Conservation (phyloP, 2,113 vertebrate species). For the Phasianus colchicus region DNA sequence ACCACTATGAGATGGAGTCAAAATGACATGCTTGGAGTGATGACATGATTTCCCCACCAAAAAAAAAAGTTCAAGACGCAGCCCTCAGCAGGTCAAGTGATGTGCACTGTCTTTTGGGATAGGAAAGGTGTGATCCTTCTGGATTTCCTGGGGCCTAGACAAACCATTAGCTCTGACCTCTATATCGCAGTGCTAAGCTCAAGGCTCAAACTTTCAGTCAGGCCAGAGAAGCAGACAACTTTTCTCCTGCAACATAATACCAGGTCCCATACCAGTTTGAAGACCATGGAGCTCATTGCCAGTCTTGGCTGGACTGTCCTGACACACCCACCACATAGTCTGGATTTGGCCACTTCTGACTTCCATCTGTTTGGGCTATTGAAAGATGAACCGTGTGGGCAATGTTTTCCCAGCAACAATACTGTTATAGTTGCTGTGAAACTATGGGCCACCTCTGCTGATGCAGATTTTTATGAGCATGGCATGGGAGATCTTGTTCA, state of each 20-base stretch:
- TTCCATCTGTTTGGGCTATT: background rate
- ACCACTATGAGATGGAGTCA: background rate
- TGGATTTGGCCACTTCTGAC: background rate
- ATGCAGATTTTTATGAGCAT: background rate
- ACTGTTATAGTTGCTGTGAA: no score
- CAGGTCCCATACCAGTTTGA: background rate
- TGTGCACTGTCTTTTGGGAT: background rate
- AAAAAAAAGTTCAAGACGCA: background rate
- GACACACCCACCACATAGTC: background rate
- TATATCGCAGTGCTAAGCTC: background rate
- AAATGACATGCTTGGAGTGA: background rate
- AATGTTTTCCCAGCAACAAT: background rate
- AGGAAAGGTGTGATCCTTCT: background rate
- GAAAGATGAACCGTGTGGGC: background rate
- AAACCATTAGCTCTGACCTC: background rate
- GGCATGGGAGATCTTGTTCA: no score
- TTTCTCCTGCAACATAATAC: background rate
- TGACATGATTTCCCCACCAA: background rate
- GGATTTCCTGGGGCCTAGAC: background rate
- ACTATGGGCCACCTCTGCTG: background rate
- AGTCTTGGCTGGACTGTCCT: no score
- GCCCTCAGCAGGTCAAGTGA: background rate
- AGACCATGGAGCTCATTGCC: background rate
- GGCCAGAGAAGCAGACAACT: background rate
- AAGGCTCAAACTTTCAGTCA: background rate